Evolutionary conservation across 2,113 vertebrate genomes (phyloP).

Genomic region (Plecturocebus donacophilus): DNA sequence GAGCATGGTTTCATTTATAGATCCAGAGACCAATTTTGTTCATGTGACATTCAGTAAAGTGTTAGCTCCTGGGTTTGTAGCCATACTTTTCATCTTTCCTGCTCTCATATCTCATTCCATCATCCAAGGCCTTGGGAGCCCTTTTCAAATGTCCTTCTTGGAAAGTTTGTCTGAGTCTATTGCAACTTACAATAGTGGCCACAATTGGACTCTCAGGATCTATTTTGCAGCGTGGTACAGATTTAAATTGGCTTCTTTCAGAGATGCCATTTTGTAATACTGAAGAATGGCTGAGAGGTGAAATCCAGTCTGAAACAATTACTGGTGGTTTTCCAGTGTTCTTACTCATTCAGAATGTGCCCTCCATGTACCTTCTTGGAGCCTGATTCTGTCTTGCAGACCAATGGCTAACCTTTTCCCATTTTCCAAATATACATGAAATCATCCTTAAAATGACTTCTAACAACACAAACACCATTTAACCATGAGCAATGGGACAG

Average conservation of each 20-base stretch:
- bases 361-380: slow-evolving; percentile 19
- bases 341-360: not conserved
- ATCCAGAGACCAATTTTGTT: not conserved
- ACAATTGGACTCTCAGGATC: slow-evolving; percentile 65
- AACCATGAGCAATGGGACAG: not conserved
- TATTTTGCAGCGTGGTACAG: slow-evolving; percentile 72
- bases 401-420: not conserved
- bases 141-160: slow-evolving; percentile 68
- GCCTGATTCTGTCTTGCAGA: slow-evolving; percentile 16
- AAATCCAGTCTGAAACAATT: slow-evolving; percentile 61
- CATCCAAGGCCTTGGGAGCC: slow-evolving; percentile 29
- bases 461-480: not conserved
- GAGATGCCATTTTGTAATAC: slow-evolving; percentile 71
- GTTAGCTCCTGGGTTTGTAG: not conserved
- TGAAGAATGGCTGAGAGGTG: slow-evolving; percentile 52
- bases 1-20: not conserved
- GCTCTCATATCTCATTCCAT: not conserved
- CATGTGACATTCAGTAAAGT: not conserved
- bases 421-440: not conserved
- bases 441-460: slow-evolving; percentile 17
- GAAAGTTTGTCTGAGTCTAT: slow-evolving; percentile 67
- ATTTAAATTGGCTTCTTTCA: slow-evolving; percentile 56
- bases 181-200: slow-evolving; percentile 59
- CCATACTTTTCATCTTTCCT: not conserved
- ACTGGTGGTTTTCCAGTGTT: slow-evolving; percentile 60